phyloP scores from a whole-genome alignment of 2,888 invertebrate genomes.

The Athalia circularis region DNA sequence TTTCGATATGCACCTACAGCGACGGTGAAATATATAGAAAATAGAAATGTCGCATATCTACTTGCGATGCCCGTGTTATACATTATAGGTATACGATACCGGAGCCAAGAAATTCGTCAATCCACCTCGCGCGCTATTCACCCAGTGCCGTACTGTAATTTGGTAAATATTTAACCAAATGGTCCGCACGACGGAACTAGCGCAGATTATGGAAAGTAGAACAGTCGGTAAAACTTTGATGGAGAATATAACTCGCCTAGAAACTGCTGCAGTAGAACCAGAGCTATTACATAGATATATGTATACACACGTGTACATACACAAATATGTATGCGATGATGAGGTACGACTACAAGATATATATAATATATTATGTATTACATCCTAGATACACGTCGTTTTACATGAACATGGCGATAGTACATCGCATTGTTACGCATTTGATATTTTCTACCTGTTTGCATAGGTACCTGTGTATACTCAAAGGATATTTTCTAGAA shows the following conservation, averaged over 20 bases:
- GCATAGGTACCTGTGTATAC: no score
- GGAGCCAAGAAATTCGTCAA: background rate
- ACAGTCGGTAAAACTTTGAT: slow-evolving; percentile 57
- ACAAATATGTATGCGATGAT: background rate
- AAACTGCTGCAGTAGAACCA: background rate
- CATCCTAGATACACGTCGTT: no score
- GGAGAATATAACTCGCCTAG: slow-evolving; percentile 43
- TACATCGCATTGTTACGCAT: no score
- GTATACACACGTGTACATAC: background rate
- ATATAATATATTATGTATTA: no score
- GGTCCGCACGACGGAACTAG: slow-evolving; percentile 52
- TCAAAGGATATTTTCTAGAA: no score
- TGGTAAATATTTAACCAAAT: slow-evolving; percentile 45
- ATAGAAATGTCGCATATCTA: no score
- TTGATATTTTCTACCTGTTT: no score
- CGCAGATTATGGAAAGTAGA: slow-evolving; percentile 55
- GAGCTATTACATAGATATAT: background rate
- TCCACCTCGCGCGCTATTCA: slow-evolving; percentile 1
- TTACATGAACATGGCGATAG: no score
- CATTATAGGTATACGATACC: background rate
- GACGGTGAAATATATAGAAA: no score
- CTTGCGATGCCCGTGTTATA: no score
- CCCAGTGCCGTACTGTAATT: slow-evolving; percentile 25
- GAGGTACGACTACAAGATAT: background rate
- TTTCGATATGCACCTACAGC: no score